Evolutionary conservation across 1,140 invertebrate species (phyloP), one percentile per base, ranked within the genome.

Genomic region (Halesus radiatus): DNA sequence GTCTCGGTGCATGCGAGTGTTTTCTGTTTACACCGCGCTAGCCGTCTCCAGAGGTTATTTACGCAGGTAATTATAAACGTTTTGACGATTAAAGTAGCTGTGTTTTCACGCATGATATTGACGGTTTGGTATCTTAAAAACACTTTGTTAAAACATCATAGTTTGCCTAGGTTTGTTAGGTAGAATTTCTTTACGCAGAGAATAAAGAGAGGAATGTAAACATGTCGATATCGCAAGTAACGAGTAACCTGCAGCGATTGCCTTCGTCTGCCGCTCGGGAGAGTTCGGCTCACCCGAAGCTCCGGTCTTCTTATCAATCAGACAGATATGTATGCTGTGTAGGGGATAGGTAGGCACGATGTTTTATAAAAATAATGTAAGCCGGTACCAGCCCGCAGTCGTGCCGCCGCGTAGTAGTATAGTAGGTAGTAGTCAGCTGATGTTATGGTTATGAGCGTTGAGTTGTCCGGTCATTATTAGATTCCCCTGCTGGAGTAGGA

Each of bases 401-500:
- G 37, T 45, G 13, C 8, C 7, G 7, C 4, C 3, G 32, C 7
- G 0, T 32, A 6, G 32, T 6, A 73, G 53, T 7, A 58, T 6
- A 22, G 56, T 15, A 60, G 10, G 10, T 13, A 23, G 56, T 23
- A 60, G 56, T 60, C 56, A 20, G 56, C 56, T 20, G 56, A 10
- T 45, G 37, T 13, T 45, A 13, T 13, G 4, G 32, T 32, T 32
- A 32, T 8, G 52, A 32, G 20, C 6, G 73, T 18, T 29, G 64
- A 66, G 56, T 8, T 10, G 22, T n/a, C 15, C 60, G 37, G 50
- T 23, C 76, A 20, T 68, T 13, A 53, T 78, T 78, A 53, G 26
- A 52, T 66, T 66, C 16, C 62, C 62, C 18, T 4, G 56, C 23
- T 66, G 62, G 62, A 66, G 62, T 45, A 45, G 37, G 66, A 56